These are phyloP conservation scores for Heliothis virescens DNA, from an alignment of 1,140 invertebrate species.

Conservation along the genomic window DNA sequence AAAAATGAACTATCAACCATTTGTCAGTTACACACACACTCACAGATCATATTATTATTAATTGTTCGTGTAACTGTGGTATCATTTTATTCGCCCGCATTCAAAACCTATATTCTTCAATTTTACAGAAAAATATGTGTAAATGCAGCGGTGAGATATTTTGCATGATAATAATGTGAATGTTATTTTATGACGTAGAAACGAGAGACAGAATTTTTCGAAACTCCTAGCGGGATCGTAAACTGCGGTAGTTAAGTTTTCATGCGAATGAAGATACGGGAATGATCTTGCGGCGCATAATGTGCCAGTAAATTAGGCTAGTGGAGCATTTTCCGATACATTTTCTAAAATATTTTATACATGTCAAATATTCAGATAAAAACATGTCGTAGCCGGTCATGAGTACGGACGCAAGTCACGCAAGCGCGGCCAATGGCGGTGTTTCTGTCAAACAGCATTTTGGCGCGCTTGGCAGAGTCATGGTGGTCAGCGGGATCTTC, in stretches of 20 bases:
- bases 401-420: no score
- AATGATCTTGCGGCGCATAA: constrained; percentile 10
- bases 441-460: no score
- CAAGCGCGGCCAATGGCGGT: no score
- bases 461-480: no score
- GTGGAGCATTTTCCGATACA: constrained; percentile 1
- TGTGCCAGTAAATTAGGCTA: neutral
- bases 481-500: no score
- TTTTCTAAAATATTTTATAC: no score
- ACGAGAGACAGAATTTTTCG: constrained; percentile 30
- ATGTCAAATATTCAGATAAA: no score
- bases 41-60: no score
- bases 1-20: constrained; percentile 3
- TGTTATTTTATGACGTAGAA: constrained; percentile 17
- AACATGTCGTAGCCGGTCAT: no score
- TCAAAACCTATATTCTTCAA: neutral
- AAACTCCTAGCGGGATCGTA: constrained; percentile 12
- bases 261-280: constrained; percentile 25
- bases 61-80: neutral
- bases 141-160: constrained; percentile 16
- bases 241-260: constrained; percentile 16
- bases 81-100: neutral
- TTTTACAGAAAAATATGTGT: neutral
- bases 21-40: neutral
- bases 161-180: constrained; percentile 24